These are phyloP conservation scores for Drosophila watanabei DNA, from an alignment of 1,140 invertebrate genomes.

Conservation along the genomic window DNA sequence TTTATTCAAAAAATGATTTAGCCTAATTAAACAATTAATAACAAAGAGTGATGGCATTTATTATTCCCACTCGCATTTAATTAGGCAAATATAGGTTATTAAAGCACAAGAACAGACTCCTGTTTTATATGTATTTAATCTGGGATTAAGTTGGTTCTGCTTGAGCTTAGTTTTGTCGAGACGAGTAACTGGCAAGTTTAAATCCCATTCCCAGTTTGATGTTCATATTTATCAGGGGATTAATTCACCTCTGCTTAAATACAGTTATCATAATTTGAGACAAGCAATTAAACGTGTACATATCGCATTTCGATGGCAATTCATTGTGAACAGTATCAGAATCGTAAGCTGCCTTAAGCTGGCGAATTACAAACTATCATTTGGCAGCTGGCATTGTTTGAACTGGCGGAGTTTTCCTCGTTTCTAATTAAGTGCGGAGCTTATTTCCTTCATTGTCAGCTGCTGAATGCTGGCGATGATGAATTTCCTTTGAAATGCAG, in stretches of 20 bases:
- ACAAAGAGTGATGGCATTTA: not conserved
- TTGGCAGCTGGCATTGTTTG: constrained; percentile 26
- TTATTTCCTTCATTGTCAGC: constrained; percentile 21
- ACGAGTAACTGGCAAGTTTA: not conserved
- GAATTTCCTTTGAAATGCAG: constrained; percentile 39
- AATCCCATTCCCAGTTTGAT: not conserved
- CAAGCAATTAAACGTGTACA: not conserved
- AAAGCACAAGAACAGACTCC: not conserved
- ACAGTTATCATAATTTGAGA: not conserved
- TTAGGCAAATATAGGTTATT: not conserved
- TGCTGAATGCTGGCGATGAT: constrained; percentile 15
- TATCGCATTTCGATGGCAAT: not conserved
- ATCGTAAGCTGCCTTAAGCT: constrained; percentile 15
- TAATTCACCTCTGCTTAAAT: constrained; percentile 1
- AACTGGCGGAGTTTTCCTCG: not conserved
- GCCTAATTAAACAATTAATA: constrained; percentile 10
- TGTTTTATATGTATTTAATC: not conserved
- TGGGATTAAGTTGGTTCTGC: not conserved
- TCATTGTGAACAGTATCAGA: not conserved
- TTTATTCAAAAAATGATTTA: not conserved
- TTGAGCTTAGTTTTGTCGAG: not conserved
- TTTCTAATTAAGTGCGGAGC: constrained; percentile 39
- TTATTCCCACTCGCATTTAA: not conserved
- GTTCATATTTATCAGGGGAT: not conserved
- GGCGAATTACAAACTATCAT: constrained; percentile 20